Percentiles rank a stretch among this genome's conserved stretches.
Evolutionary conservation across 2,113 vertebrate species (phyloP).

Genomic region (Delphinus delphis): DNA sequence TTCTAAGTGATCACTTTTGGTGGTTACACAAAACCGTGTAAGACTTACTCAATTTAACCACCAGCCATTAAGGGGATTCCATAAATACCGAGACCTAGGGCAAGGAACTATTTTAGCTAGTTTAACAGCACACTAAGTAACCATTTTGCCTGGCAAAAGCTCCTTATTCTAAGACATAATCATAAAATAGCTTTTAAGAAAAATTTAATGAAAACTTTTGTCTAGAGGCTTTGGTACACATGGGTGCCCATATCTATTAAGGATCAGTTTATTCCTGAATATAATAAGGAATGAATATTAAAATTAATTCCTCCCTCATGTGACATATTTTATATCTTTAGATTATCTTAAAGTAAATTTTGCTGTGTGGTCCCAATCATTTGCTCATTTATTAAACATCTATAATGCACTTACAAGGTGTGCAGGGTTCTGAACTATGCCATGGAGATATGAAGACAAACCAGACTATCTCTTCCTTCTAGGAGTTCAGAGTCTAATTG

Average conservation of each 20-base stretch:
- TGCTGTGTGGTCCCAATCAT: neutral
- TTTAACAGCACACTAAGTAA: constrained; percentile 15
- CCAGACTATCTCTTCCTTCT: neutral
- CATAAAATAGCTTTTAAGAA: constrained; percentile 43
- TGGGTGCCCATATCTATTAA: neutral
- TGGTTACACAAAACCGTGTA: neutral
- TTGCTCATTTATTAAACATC: constrained; percentile 18
- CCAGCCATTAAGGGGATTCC: constrained; percentile 29
- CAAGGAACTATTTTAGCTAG: neutral
- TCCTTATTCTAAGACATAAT: constrained; percentile 26
- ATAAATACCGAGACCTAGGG: constrained; percentile 39
- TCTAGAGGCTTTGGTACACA: neutral
- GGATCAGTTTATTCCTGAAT: neutral
- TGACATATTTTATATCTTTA: neutral
- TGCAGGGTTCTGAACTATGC: neutral
- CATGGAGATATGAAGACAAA: neutral
- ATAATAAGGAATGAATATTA: constrained; percentile 2
- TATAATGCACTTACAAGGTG: neutral
- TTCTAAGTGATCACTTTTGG: constrained; percentile 35
- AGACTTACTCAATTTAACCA: constrained; percentile 50
- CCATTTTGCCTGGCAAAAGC: neutral
- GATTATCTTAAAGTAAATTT: neutral
- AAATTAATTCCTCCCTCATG: constrained; percentile 29
- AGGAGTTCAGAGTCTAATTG: neutral
- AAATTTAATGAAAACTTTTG: constrained; percentile 40